Base-by-base conservation (phyloP, 1,140 invertebrate genomes). In the Rhyzopertha dominica region DNA sequence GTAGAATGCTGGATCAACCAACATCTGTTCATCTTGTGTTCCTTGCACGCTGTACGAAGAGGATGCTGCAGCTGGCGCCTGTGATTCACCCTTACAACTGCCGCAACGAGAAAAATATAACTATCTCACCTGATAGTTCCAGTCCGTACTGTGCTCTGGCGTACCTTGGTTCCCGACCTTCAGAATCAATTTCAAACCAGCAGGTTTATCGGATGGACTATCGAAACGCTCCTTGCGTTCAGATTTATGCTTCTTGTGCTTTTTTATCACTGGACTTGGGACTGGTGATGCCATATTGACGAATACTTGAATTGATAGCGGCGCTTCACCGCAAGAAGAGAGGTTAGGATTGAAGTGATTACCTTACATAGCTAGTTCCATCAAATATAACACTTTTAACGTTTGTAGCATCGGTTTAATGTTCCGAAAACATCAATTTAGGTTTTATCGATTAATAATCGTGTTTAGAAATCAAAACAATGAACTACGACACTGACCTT, bases 201-300 rank as follows among this genome's bases (percentile, higher is more conserved):
- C 73, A 19, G 80, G 79, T 47, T 80, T 72, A 12, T 76, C 57
- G 9, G n/a, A 12, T 8, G 16, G 18, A 24, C 78, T 79, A 71
- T 81, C 79, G 60, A 76, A 71, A 55, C 72, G 72, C 51, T 83
- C 80, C 17, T 75, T 74, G 56, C 69, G 71, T 19, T 80, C 78
- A 10, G 71, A 77, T 68, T 84, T 85, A 61, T 84, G 81, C 55
- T 84, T 86, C 66, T 85, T 85, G 57, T 84, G 82, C 55, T 84
- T 85, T 65, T 82, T 83, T 5, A 59, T 59, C 90, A 94, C 71
- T 89, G 92, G 65, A n/a, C n/a, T n/a, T n/a, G n/a, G n/a, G n/a
- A n/a, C n/a, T n/a, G n/a, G n/a, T n/a, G n/a, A n/a, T n/a, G n/a
- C n/a, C n/a, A n/a, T n/a, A n/a, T n/a, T n/a, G n/a, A n/a, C n/a